Conservation (phyloP, 2,888 invertebrate species). For the Rhodophaea formosa region DNA sequence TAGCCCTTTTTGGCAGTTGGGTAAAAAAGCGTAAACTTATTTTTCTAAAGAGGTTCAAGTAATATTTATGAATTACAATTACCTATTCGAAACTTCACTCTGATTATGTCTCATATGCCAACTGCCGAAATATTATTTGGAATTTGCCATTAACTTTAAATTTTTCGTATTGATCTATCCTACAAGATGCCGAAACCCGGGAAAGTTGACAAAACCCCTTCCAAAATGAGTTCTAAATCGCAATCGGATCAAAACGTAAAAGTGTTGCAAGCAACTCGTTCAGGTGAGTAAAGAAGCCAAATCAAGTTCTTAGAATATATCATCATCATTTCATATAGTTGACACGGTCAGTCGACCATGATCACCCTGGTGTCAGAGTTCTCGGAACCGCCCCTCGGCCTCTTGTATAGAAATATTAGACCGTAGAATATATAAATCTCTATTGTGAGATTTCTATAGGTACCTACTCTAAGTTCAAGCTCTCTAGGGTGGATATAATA, state of each 20-base stretch:
- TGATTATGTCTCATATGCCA: conserved; percentile 15
- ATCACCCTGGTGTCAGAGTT: too few relatives aligned
- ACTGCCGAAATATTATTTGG: conserved; percentile 1
- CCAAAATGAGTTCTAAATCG: conserved; percentile 25
- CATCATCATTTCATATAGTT: too few relatives aligned
- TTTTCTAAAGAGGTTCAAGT: neutral
- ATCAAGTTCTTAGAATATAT: too few relatives aligned
- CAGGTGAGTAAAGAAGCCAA: conserved; percentile 32
- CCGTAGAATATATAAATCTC: too few relatives aligned
- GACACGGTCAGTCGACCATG: too few relatives aligned
- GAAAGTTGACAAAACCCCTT: conserved; percentile 24
- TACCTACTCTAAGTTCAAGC: too few relatives aligned
- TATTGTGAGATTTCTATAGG: too few relatives aligned
- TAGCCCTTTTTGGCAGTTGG: too few relatives aligned
- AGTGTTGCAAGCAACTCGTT: conserved; percentile 34
- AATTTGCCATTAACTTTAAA: conserved; percentile 3
- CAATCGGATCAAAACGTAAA: conserved; percentile 50
- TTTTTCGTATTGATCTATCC: neutral
- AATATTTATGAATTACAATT: neutral
- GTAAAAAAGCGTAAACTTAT: too few relatives aligned
- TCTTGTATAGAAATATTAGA: too few relatives aligned
- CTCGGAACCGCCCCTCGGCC: too few relatives aligned
- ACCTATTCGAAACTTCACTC: neutral
- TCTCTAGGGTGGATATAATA: too few relatives aligned
- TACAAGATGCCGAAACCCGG: conserved; percentile 2